phyloP scores from a whole-genome alignment of 2,113 vertebrate species.

The Sphyrna mokarran region DNA sequence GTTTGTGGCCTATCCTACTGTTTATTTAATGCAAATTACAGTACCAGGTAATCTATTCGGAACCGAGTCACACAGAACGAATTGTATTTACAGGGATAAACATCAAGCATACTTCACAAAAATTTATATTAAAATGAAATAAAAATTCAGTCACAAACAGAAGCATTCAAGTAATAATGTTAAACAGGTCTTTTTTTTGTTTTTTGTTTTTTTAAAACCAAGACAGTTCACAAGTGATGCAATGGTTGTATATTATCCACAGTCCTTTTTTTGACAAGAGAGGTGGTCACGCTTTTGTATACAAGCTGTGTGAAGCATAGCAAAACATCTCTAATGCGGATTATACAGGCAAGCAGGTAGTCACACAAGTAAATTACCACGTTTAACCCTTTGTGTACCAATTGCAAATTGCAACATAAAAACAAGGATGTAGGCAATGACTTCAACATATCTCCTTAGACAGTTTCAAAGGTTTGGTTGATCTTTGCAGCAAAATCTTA shows the following conservation, averaged over 20 bases:
- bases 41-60: constrained; percentile 98
- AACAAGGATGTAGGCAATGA: constrained; percentile 28
- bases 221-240: constrained; percentile 65
- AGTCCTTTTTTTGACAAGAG: constrained; percentile 62
- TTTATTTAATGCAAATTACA: constrained; percentile 99
- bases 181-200: constrained; percentile 83
- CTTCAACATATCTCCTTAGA: constrained; percentile 13
- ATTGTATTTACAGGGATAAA: constrained; percentile 88
- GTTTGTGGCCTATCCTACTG: constrained; percentile 87
- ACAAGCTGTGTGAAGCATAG: constrained; percentile 71
- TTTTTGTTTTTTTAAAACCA: constrained; percentile 63
- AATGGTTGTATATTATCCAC: constrained; percentile 60
- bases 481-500: constrained; percentile 13
- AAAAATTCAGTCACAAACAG: constrained; percentile 90
- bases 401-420: constrained; percentile 35
- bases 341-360: constrained; percentile 81
- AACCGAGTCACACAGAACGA: constrained; percentile 91
- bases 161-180: constrained; percentile 99
- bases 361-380: constrained; percentile 37
- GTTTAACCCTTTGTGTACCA: constrained; percentile 37
- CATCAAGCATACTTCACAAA: constrained; percentile 96
- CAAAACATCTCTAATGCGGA: constrained; percentile 76
- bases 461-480: constrained; percentile 36
- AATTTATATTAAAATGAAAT: constrained; percentile 78
- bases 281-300: constrained; percentile 70